These are phyloP conservation scores for Hoplias malabaricus DNA, from an alignment of 2,113 vertebrate species.

Conservation along the genomic window DNA sequence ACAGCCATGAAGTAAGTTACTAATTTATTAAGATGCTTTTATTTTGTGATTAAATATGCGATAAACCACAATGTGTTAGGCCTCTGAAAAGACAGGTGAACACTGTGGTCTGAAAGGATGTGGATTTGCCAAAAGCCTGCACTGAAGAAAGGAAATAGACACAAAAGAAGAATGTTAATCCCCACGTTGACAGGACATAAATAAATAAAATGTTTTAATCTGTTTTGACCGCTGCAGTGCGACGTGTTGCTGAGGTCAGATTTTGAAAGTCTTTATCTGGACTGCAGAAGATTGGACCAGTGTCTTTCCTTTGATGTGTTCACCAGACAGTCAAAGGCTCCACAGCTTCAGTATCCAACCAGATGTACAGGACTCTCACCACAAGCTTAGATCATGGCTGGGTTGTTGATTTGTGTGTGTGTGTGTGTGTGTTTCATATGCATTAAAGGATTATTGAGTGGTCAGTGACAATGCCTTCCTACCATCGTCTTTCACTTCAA, in stretches of 20 bases:
- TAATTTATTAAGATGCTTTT: too few species aligned
- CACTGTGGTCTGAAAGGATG: too few species aligned
- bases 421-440: constrained; percentile 9
- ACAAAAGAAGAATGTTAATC: too few species aligned
- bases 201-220: too few species aligned
- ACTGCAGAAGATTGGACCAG: constrained; percentile 28
- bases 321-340: not conserved
- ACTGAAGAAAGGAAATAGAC: too few species aligned
- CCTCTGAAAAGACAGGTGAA: too few species aligned
- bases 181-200: too few species aligned
- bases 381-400: constrained; percentile 28
- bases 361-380: constrained; percentile 19
- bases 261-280: constrained; percentile 46
- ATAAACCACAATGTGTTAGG: too few species aligned
- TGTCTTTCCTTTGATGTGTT: constrained; percentile 13
- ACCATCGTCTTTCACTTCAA: not conserved
- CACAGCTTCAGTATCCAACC: not conserved
- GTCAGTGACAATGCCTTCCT: constrained; percentile 1
- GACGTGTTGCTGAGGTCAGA: constrained; percentile 19
- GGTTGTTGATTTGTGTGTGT: not conserved
- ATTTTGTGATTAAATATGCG: too few species aligned
- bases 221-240: too few species aligned
- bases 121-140: too few species aligned
- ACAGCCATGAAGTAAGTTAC: too few species aligned
- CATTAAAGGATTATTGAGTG: constrained; percentile 25